These are phyloP conservation scores for Catonia carolina DNA, from an alignment of 2,888 invertebrate species.

Conservation along the genomic window DNA sequence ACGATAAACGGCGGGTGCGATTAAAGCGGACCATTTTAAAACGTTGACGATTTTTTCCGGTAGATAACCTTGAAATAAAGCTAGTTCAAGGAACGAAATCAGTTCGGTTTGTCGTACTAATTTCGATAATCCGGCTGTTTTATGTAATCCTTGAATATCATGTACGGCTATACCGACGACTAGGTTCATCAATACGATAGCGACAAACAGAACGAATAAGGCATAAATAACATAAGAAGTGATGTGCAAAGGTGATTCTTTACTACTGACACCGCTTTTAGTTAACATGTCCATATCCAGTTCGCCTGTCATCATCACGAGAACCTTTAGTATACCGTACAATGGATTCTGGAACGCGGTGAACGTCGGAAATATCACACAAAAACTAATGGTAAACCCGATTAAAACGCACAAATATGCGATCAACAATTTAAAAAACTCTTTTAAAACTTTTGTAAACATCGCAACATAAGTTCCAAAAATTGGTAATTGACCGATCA, in stretches of 20 bases:
- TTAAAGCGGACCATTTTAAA: slow-evolving; percentile 68
- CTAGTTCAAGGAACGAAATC: slow-evolving; percentile 79
- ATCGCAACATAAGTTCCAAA: slow-evolving; percentile 87
- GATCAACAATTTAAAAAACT: slow-evolving; percentile 77
- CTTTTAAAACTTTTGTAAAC: slow-evolving; percentile 81
- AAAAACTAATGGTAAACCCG: slow-evolving; percentile 81
- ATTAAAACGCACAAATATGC: slow-evolving; percentile 79
- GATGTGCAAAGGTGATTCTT: slow-evolving; percentile 61
- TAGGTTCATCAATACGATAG: slow-evolving; percentile 78
- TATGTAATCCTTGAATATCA: slow-evolving; percentile 77
- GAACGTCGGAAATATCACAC: slow-evolving; percentile 78
- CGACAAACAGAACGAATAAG: slow-evolving; percentile 72
- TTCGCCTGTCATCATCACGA: slow-evolving; percentile 88
- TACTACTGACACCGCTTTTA: slow-evolving; percentile 45
- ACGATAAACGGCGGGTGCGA: slow-evolving; percentile 73
- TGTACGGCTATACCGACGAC: slow-evolving; percentile 82
- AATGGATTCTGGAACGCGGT: slow-evolving; percentile 77
- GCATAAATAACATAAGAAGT: slow-evolving; percentile 78
- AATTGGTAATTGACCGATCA: slow-evolving; percentile 81
- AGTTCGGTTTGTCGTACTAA: slow-evolving; percentile 77
- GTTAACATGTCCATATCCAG: slow-evolving; percentile 69
- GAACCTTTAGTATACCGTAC: slow-evolving; percentile 74
- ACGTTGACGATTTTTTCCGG: slow-evolving; percentile 64
- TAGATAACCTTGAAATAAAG: slow-evolving; percentile 69
- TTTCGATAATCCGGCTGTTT: slow-evolving; percentile 77